phyloP scores from a whole-genome alignment of 2,113 vertebrate species.

The Phocoena phocoena region DNA sequence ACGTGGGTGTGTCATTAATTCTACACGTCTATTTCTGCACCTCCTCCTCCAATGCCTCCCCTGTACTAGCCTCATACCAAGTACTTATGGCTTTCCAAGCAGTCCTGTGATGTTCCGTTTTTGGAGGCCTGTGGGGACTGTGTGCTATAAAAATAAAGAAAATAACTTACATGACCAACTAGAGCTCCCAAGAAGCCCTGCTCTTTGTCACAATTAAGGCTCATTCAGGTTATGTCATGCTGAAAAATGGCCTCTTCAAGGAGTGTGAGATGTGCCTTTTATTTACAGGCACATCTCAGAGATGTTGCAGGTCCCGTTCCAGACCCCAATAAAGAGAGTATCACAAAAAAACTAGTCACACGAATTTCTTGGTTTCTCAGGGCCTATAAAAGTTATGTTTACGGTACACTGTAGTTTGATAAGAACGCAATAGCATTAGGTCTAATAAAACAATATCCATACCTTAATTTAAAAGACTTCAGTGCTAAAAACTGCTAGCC shows the following conservation, averaged over 20 bases:
- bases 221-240: neutral
- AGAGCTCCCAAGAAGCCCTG: neutral
- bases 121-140: neutral
- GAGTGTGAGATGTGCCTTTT: neutral
- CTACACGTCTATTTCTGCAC: neutral
- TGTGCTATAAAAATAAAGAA: neutral
- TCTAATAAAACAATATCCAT: neutral
- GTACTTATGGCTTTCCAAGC: neutral
- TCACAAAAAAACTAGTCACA: neutral
- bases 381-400: neutral
- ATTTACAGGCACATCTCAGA: neutral
- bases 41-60: fast-evolving
- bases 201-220: neutral
- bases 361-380: neutral
- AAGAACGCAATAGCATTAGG: neutral
- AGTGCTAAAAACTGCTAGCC: neutral
- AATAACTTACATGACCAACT: neutral
- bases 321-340: neutral
- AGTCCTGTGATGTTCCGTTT: neutral
- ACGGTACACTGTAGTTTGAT: neutral
- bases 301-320: fast-evolving
- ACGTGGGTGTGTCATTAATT: neutral
- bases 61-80: neutral
- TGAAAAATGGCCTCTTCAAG: neutral
- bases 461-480: neutral